Percentiles rank a stretch among this genome's conserved stretches.
These are phyloP conservation scores for Calcarius lapponicus DNA, from an alignment of 2,797 vertebrate genomes.

Conservation along the genomic window DNA sequence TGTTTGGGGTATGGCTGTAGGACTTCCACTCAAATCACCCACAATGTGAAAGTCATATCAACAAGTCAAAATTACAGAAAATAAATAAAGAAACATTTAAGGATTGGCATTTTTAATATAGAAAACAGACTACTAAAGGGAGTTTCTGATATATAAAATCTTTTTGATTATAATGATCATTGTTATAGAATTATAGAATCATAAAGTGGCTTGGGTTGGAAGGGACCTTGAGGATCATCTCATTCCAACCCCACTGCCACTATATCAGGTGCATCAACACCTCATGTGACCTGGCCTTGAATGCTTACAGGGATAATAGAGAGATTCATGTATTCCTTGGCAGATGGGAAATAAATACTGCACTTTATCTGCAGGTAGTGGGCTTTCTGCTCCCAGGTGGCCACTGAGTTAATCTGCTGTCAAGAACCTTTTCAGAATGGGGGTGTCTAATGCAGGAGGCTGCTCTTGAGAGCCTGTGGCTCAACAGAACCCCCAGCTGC, in stretches of 20 bases:
- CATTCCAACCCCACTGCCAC: accelerated
- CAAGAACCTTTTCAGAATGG: not conserved
- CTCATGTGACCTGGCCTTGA: not conserved
- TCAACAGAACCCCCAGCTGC: not conserved
- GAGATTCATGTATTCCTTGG: not conserved
- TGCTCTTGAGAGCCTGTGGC: not conserved
- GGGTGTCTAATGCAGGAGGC: not conserved
- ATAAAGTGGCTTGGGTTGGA: not conserved
- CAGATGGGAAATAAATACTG: not conserved
- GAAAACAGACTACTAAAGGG: not conserved
- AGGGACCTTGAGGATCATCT: not conserved
- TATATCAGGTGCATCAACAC: not conserved
- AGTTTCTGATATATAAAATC: not conserved
- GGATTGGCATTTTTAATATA: not conserved
- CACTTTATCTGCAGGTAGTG: not conserved
- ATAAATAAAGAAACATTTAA: not conserved
- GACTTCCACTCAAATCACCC: not conserved
- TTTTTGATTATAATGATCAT: not conserved
- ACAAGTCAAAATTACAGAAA: not conserved
- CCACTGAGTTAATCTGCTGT: not conserved
- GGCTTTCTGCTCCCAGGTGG: not conserved
- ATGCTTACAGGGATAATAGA: not conserved
- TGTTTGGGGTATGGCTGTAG: not conserved
- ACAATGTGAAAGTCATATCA: not conserved
- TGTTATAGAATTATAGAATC: not conserved